These are phyloP conservation scores for Podarcis muralis DNA, from an alignment of 2,113 vertebrate species.

Conservation along the genomic window DNA sequence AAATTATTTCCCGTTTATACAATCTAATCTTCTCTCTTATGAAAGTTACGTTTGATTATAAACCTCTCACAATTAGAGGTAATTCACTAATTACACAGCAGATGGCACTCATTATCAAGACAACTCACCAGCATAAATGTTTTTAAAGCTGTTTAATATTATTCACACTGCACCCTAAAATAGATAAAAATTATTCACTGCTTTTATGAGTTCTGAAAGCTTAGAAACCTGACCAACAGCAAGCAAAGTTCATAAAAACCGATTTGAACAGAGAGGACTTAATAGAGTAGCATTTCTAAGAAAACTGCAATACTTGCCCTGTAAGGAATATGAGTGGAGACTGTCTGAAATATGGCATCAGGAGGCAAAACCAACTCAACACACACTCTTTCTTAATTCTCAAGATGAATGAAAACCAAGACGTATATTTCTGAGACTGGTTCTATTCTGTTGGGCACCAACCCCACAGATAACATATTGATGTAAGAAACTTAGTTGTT, in stretches of 20 bases:
- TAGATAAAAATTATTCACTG: not conserved
- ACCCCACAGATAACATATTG: not conserved
- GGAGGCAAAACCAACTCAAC: not conserved
- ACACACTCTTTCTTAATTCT: not conserved
- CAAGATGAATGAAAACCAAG: not conserved
- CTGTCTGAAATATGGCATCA: not conserved
- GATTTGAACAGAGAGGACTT: not conserved
- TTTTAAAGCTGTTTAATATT: conserved; percentile 12
- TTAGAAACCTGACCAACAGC: not conserved
- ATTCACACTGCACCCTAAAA: conserved; percentile 16
- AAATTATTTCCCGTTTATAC: not conserved
- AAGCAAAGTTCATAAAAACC: not conserved
- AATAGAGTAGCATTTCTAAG: not conserved
- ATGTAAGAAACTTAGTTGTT: not conserved
- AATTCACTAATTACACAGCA: conserved; percentile 71
- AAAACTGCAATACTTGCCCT: not conserved
- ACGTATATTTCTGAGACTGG: not conserved
- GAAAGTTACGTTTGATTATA: not conserved
- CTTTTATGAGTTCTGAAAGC: not conserved
- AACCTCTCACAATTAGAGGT: conserved; percentile 17
- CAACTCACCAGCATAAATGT: conserved; percentile 42
- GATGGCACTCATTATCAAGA: conserved; percentile 74
- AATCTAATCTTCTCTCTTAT: not conserved
- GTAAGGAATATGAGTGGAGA: not conserved
- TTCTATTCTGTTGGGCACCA: not conserved